Percentiles rank a stretch among this genome's conserved stretches.
phyloP scores from a whole-genome alignment of 2,113 vertebrate genomes.

The Nerophis ophidion region DNA sequence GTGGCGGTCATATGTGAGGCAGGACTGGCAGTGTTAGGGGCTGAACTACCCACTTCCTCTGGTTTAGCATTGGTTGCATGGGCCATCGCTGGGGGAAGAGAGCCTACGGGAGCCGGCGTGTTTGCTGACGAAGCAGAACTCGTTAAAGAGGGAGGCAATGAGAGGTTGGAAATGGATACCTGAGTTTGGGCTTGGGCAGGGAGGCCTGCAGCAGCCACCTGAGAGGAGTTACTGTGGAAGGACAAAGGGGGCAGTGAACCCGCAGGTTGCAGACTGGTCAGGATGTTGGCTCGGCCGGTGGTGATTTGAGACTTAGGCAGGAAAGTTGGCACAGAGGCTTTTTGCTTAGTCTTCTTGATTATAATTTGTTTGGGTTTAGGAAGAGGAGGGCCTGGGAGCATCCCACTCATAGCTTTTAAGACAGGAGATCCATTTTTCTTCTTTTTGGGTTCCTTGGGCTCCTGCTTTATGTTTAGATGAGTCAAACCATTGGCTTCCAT shows the following conservation, averaged over 20 bases:
- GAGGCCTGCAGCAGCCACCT: constrained; percentile 69
- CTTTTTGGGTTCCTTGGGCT: constrained; percentile 87
- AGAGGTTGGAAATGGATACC: constrained; percentile 77
- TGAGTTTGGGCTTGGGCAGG: constrained; percentile 83
- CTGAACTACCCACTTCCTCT: constrained; percentile 32
- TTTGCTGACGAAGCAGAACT: constrained; percentile 48
- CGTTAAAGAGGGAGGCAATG: constrained; percentile 47
- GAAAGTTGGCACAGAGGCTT: constrained; percentile 85
- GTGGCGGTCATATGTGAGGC: constrained; percentile 56
- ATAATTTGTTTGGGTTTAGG: constrained; percentile 84
- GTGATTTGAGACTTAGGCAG: constrained; percentile 81
- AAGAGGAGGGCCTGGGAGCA: constrained; percentile 43
- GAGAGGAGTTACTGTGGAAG: constrained; percentile 56
- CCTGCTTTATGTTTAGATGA: constrained; percentile 73
- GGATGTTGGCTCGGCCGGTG: constrained; percentile 48
- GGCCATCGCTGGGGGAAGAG: constrained; percentile 21
- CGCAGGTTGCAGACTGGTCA: constrained; percentile 40
- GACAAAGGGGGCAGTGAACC: constrained; percentile 55
- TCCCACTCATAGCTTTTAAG: constrained; percentile 59
- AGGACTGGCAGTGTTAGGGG: constrained; percentile 52
- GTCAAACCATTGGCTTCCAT: constrained; percentile 48
- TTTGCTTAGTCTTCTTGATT: constrained; percentile 87
- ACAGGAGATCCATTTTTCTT: constrained; percentile 74
- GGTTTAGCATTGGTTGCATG: constrained; percentile 36
- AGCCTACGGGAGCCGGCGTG: constrained; percentile 28